Evolutionary conservation across 2,888 invertebrate species (phyloP), one percentile per base, ranked within the genome.

Genomic region (Pristionchus japonicus): DNA sequence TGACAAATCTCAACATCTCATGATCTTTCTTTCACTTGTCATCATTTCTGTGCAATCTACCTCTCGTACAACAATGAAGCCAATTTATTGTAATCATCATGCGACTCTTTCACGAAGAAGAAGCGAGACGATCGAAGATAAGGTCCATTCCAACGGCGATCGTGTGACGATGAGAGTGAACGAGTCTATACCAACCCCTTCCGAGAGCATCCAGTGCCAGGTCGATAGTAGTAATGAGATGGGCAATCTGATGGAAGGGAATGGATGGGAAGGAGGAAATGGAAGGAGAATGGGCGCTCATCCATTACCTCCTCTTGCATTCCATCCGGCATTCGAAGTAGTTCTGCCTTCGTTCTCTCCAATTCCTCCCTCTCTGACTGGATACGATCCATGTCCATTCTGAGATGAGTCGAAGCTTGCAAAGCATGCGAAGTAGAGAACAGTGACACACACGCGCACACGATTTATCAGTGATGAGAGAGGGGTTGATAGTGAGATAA

Each of bases 1-100:
- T 86, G 86, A 70, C 86, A 47, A 86, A 86, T 70, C 70, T 86
- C 47, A 86, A 70, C 40, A n/a, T 86, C 31, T 34, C 61, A 31
- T 85, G 31, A 77, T 77, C 47, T 47, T 77, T 27, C 27, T 77
- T 43, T 43, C 77, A 23, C 74, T 23, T 40, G 31, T 74, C 74
- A 27, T 74, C 23, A 13, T 27, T 43, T 11, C 27, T 67, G 67
- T 77, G 77, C 77, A 77, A 77, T 77, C 40, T 57, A 57, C 57
- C 57, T 67, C 77, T 47, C n/a, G 43, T 77, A 77, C 77, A 40
- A 40, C 77, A 74, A 64, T 74, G 2, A 74, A 74, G 37, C 40
- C 67, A 74, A 74, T 74, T 23, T 74, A 37, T 70, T 37, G 34
- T 70, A 37, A 74, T 37, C 40, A 40, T 31, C 31, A 37, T n/a